Percentiles rank a stretch among this genome's conserved stretches.
These are phyloP conservation scores for Chloroclystis v-ata DNA, from an alignment of 2,888 invertebrate species.

Conservation along the genomic window DNA sequence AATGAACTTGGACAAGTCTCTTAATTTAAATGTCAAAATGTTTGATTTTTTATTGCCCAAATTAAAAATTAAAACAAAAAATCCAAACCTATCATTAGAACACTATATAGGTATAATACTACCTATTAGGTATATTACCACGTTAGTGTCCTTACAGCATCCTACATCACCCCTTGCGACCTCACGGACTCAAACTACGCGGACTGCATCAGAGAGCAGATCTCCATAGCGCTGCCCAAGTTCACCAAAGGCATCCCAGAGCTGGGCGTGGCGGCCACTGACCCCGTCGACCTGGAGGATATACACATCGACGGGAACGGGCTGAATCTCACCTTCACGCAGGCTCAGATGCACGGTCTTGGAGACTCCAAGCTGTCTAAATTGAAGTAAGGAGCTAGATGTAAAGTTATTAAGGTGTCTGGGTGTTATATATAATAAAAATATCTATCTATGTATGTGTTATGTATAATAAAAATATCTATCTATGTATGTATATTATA, in stretches of 20 bases:
- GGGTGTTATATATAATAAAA: background rate
- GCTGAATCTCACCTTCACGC: constrained; percentile 49
- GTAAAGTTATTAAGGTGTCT: background rate
- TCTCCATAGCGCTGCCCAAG: constrained; percentile 42
- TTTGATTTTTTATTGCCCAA: too few species aligned
- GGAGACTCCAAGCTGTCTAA: constrained; percentile 44
- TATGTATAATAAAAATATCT: background rate
- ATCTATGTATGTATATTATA: too few species aligned
- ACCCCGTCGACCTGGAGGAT: constrained; percentile 58
- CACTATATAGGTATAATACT: background rate
- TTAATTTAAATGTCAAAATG: too few species aligned
- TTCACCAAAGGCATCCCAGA: constrained; percentile 64
- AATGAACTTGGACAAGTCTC: too few species aligned
- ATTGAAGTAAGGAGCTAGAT: constrained; percentile 48
- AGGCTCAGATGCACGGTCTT: constrained; percentile 57
- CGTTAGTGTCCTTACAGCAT: constrained; percentile 48
- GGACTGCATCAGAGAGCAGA: constrained; percentile 53
- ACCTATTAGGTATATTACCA: background rate
- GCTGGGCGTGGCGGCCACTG: constrained; percentile 55
- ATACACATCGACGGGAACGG: constrained; percentile 60
- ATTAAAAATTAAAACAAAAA: too few species aligned
- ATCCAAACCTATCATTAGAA: too few species aligned
- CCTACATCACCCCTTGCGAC: constrained; percentile 58
- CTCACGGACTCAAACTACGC: constrained; percentile 38
- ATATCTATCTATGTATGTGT: background rate